Conservation (phyloP, 2,888 invertebrate species). For the Epinotia bilunana region DNA sequence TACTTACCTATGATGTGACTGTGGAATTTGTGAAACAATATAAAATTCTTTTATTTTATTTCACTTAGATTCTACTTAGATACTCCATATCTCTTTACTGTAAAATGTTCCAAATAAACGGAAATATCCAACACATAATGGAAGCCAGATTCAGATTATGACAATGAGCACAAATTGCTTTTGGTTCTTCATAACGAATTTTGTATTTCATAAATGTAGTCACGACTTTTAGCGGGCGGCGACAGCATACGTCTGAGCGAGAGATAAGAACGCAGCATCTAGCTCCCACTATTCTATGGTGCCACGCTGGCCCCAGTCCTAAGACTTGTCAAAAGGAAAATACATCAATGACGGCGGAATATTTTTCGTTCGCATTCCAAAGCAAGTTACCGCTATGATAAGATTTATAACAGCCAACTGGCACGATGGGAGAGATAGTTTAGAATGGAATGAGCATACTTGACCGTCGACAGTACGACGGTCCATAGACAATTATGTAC, state of each 20-base stretch:
- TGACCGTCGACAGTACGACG: slow-evolving; percentile 82
- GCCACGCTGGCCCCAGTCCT: no score
- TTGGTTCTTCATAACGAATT: no score
- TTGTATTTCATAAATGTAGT: not conserved
- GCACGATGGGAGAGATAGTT: slow-evolving; percentile 63
- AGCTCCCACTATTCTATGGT: no score
- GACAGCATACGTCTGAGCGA: no score
- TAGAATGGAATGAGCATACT: slow-evolving; percentile 40
- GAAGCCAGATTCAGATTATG: not conserved
- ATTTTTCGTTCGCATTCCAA: not conserved
- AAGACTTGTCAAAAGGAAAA: not conserved
- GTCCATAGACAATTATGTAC: not conserved
- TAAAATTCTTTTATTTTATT: no score
- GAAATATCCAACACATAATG: not conserved
- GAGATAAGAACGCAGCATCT: no score
- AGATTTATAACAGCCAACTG: slow-evolving; percentile 57
- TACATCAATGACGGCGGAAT: not conserved
- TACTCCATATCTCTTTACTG: not conserved
- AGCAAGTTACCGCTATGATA: not conserved
- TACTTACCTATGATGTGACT: no score
- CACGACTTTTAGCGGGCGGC: no score
- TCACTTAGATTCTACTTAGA: no score
- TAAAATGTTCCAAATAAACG: not conserved
- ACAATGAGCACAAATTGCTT: no score
- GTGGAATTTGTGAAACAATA: no score